Conservation (phyloP, 1,140 invertebrate species). For the Alviniconcha marisindica region DNA sequence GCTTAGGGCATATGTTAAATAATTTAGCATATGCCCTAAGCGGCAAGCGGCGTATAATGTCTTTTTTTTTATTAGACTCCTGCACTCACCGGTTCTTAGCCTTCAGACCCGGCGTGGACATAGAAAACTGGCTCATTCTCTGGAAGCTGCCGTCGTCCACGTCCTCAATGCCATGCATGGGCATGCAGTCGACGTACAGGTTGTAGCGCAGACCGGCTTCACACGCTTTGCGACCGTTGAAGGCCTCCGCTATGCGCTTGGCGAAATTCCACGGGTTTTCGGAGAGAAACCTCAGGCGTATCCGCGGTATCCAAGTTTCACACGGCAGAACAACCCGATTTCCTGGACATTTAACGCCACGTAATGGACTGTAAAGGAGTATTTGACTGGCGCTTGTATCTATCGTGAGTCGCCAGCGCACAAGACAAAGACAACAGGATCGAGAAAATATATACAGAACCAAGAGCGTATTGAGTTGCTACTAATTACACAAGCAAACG, state of each 20-base stretch:
- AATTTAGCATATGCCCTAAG: no score
- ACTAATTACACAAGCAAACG: no score
- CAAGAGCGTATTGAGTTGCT: no score
- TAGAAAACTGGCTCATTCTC: constrained; percentile 75
- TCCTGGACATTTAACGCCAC: no score
- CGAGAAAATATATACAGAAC: not conserved
- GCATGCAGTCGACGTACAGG: constrained; percentile 84
- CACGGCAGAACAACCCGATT: constrained; percentile 49
- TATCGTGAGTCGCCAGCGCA: no score
- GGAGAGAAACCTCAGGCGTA: constrained; percentile 83
- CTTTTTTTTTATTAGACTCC: no score
- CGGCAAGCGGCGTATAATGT: no score
- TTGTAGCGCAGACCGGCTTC: constrained; percentile 82
- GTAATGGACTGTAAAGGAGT: no score
- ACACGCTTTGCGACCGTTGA: constrained; percentile 78
- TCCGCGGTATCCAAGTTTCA: constrained; percentile 80
- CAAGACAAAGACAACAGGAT: no score
- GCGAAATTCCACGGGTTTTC: constrained; percentile 83
- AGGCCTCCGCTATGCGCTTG: constrained; percentile 80
- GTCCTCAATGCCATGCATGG: constrained; percentile 80
- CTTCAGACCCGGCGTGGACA: constrained; percentile 65
- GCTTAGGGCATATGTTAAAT: no score
- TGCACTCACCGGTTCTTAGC: constrained; percentile 61
- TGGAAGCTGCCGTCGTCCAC: constrained; percentile 77
- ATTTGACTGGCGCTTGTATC: no score